These are phyloP conservation scores for Sylvietta virens DNA, from an alignment of 2,113 vertebrate species.

Conservation along the genomic window DNA sequence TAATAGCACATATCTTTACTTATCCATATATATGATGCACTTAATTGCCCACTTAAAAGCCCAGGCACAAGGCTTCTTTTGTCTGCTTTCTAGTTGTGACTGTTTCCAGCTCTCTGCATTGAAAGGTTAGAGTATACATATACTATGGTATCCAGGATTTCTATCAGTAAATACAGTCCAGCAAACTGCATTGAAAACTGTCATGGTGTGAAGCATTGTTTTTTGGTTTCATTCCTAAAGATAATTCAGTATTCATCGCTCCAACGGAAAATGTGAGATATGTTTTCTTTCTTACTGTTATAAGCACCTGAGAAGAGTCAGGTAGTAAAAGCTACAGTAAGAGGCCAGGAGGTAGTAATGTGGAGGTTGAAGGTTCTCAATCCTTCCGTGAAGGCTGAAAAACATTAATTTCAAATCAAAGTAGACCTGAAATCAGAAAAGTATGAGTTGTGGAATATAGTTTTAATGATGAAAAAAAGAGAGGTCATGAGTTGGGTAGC, in stretches of 20 bases:
- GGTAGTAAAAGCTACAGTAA: not conserved
- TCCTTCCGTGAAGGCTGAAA: not conserved
- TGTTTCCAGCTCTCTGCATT: not conserved
- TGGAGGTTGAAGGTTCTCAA: not conserved
- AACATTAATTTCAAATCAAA: not conserved
- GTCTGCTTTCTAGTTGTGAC: not conserved
- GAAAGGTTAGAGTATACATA: rapidly evolving
- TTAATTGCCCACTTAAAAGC: not conserved
- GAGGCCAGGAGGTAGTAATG: not conserved
- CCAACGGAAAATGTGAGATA: not conserved
- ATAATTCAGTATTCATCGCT: not conserved
- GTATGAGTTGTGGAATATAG: not conserved
- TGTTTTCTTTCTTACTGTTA: not conserved
- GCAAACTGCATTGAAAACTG: not conserved
- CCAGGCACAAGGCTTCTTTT: not conserved
- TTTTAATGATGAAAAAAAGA: not conserved
- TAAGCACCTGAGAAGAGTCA: not conserved
- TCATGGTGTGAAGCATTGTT: not conserved
- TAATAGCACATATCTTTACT: not conserved
- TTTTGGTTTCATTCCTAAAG: not conserved
- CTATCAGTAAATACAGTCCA: not conserved
- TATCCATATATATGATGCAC: not conserved
- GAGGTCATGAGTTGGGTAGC: not conserved
- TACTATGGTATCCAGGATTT: not conserved
- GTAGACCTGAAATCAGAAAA: not conserved